Conservation (phyloP, 2,797 vertebrate species). For the Notamacropus eugenii region DNA sequence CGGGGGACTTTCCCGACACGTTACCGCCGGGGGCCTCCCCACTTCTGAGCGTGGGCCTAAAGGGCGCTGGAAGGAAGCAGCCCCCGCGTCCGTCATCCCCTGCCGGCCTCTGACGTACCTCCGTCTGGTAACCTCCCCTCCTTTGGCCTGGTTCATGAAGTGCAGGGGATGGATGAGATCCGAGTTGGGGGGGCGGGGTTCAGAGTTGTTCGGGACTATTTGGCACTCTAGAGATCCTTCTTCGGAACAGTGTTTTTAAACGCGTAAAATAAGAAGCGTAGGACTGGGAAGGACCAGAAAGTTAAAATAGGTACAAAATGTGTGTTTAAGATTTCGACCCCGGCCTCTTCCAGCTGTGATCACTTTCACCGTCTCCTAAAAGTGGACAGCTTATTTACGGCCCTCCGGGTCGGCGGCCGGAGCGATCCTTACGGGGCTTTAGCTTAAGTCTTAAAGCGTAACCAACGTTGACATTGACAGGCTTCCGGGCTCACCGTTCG, state of each 20-base stretch:
- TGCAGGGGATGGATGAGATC: not conserved
- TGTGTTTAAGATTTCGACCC: not conserved
- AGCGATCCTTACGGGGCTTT: not conserved
- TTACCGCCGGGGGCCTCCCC: not conserved
- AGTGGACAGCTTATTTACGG: too few relatives aligned
- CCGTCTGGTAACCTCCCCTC: not conserved
- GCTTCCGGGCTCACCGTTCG: too few relatives aligned
- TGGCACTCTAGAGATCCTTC: not conserved
- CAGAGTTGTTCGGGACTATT: not conserved
- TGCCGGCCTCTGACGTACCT: not conserved
- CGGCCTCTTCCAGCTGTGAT: too few relatives aligned
- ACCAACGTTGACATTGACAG: not conserved
- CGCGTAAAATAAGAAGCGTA: not conserved
- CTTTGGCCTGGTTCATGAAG: not conserved
- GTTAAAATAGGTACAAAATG: not conserved
- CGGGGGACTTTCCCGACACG: not conserved
- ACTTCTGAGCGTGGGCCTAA: not conserved
- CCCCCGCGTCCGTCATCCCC: accelerated
- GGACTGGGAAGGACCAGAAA: not conserved
- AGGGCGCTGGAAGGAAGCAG: not conserved
- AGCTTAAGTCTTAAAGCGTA: not conserved
- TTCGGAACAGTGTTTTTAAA: not conserved
- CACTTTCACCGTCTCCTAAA: too few relatives aligned
- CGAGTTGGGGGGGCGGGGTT: too few relatives aligned
- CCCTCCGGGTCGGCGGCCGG: too few relatives aligned